Conservation (phyloP, 2,888 invertebrate genomes). For the Mesodorylaimus sp. region DNA sequence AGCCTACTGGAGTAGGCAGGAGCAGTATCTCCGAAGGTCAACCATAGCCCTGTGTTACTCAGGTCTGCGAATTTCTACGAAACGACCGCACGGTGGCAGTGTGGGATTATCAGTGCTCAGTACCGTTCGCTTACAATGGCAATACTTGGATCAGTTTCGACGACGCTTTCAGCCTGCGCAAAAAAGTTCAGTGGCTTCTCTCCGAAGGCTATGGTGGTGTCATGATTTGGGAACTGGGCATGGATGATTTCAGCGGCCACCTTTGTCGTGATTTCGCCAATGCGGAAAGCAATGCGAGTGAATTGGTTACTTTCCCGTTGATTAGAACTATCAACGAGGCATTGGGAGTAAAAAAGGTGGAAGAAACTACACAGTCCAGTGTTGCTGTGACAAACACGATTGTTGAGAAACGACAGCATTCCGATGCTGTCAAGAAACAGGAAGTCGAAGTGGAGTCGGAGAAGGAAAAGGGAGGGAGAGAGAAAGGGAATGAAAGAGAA, state of each 20-base stretch:
- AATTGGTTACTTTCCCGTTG: slow-evolving; percentile 30
- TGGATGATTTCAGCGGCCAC: slow-evolving; percentile 11
- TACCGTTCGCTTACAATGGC: slow-evolving; percentile 10
- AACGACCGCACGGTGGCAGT: neutral
- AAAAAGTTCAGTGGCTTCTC: slow-evolving; percentile 41
- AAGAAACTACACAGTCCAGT: neutral
- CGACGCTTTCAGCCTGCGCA: slow-evolving; percentile 42
- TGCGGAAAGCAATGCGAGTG: too few relatives aligned
- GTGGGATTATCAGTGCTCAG: slow-evolving; percentile 5
- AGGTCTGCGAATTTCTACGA: slow-evolving; percentile 9
- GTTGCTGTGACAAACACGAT: neutral
- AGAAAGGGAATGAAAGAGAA: neutral
- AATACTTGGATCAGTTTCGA: slow-evolving; percentile 17
- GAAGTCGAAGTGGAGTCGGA: neutral
- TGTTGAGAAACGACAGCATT: too few relatives aligned
- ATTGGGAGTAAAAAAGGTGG: neutral
- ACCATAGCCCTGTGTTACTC: too few relatives aligned
- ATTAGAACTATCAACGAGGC: neutral
- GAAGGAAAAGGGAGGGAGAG: neutral
- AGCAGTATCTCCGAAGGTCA: too few relatives aligned
- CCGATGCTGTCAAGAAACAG: too few relatives aligned
- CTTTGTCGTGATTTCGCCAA: neutral
- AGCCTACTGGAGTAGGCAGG: too few relatives aligned
- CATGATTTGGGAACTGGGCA: slow-evolving; percentile 11
- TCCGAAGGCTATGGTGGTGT: slow-evolving; percentile 9